These are phyloP conservation scores for Hyposoter dolosus DNA, from an alignment of 2,888 invertebrate genomes.

Conservation along the genomic window DNA sequence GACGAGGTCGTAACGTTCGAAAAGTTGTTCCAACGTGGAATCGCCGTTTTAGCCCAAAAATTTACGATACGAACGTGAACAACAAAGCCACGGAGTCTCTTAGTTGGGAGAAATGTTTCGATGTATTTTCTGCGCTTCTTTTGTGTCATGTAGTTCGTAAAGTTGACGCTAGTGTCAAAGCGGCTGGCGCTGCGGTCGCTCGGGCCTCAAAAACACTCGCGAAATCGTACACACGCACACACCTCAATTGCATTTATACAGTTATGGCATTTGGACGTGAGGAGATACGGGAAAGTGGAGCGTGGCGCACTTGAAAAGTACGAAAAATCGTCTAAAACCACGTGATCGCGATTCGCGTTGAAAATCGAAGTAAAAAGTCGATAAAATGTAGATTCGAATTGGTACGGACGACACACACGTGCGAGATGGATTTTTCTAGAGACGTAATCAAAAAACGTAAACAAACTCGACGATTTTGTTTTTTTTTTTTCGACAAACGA, in stretches of 20 bases:
- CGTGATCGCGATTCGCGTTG: conserved; percentile 2
- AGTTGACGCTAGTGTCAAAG: conserved; percentile 2
- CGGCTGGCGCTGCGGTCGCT: conserved; percentile 1
- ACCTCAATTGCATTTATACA: not conserved
- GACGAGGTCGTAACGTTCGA: conserved; percentile 19
- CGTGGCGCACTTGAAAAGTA: not conserved
- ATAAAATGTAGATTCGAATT: not conserved
- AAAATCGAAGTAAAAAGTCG: not conserved
- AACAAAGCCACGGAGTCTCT: not conserved
- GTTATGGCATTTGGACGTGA: not conserved
- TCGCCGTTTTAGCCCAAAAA: conserved; percentile 3
- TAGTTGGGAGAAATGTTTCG: not conserved
- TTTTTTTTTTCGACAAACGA: not conserved
- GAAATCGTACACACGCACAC: not conserved
- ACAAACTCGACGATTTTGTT: conserved; percentile 2
- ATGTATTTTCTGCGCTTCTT: not conserved
- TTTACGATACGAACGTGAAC: not conserved
- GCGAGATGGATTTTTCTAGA: not conserved
- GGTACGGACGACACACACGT: not conserved
- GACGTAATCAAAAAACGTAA: not conserved
- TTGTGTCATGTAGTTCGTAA: not conserved
- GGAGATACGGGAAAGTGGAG: not conserved
- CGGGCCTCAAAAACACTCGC: conserved; percentile 28
- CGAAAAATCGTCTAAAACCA: not conserved
- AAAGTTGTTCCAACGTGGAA: conserved; percentile 29